Percentiles rank a stretch among this genome's conserved stretches.
These are phyloP conservation scores for Alosa alosa DNA, from an alignment of 2,113 vertebrate species.

Conservation along the genomic window DNA sequence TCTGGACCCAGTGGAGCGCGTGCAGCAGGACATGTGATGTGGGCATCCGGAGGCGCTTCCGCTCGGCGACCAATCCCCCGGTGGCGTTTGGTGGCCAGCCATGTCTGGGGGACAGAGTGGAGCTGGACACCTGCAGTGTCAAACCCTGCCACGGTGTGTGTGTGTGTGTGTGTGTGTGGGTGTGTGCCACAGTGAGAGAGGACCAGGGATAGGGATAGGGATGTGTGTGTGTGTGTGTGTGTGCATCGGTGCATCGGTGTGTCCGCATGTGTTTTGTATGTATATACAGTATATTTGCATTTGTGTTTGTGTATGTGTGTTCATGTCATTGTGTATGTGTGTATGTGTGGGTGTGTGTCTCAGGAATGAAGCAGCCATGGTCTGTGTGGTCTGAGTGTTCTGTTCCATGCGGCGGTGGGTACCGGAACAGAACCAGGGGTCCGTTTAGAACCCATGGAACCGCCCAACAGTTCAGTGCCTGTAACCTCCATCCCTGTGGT, in stretches of 20 bases:
- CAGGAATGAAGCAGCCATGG: slow-evolving; percentile 73
- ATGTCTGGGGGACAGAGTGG: slow-evolving; percentile 73
- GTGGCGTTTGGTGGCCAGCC: slow-evolving; percentile 68
- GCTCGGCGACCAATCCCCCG: slow-evolving; percentile 70
- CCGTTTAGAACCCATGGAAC: slow-evolving; percentile 61
- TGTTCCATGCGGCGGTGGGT: slow-evolving; percentile 81
- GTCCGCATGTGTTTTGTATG: not conserved
- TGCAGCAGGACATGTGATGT: slow-evolving; percentile 84
- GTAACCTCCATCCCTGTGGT: slow-evolving; percentile 82
- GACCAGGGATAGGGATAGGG: too few relatives aligned
- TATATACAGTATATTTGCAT: not conserved
- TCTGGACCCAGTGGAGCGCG: slow-evolving; percentile 80
- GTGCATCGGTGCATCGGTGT: not conserved
- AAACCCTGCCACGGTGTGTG: slow-evolving; percentile 74
- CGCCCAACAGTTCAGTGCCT: slow-evolving; percentile 78
- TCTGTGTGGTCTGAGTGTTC: slow-evolving; percentile 80
- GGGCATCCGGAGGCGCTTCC: slow-evolving; percentile 76
- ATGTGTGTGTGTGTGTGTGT: not conserved
- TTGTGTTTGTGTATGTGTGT: not conserved
- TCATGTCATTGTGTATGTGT: not conserved
- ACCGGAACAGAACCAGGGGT: slow-evolving; percentile 74
- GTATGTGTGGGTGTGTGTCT: slow-evolving; percentile 3
- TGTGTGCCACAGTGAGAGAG: not conserved
- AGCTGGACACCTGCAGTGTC: slow-evolving; percentile 81
- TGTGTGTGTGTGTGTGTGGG: not conserved